These are phyloP conservation scores for Sebastiscus tertius DNA, from an alignment of 2,797 vertebrate species.

Conservation along the genomic window DNA sequence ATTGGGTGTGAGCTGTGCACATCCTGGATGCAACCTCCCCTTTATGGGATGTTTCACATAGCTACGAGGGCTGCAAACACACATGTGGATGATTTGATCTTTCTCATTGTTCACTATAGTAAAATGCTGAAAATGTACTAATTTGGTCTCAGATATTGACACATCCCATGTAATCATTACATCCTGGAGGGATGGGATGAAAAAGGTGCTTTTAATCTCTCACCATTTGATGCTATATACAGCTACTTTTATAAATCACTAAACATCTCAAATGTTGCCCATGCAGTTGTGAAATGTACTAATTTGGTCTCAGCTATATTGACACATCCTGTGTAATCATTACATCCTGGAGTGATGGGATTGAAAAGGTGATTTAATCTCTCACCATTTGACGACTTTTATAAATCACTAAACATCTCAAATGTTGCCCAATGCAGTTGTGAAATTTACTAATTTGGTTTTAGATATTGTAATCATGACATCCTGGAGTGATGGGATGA, in stretches of 20 bases:
- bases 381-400: not conserved
- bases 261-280: constrained; percentile 6
- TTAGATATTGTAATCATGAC: not conserved
- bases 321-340: not conserved
- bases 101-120: not conserved
- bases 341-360: not conserved
- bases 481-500: not conserved
- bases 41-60: not conserved
- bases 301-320: not conserved
- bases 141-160: not conserved
- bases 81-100: not conserved
- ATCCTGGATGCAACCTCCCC: not conserved
- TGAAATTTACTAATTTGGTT: not conserved
- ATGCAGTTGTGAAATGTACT: too few species aligned
- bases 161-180: not conserved
- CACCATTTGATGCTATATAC: not conserved
- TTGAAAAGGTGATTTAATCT: constrained; percentile 10
- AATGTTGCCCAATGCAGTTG: not conserved
- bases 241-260: not conserved
- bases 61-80: not conserved
- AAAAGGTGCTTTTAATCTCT: constrained; percentile 14
- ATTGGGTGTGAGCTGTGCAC: not conserved
- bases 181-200: not conserved
- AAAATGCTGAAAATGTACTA: not conserved
- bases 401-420: not conserved